Base-by-base conservation (phyloP, 2,888 invertebrate genomes). In the Xestia xanthographa region DNA sequence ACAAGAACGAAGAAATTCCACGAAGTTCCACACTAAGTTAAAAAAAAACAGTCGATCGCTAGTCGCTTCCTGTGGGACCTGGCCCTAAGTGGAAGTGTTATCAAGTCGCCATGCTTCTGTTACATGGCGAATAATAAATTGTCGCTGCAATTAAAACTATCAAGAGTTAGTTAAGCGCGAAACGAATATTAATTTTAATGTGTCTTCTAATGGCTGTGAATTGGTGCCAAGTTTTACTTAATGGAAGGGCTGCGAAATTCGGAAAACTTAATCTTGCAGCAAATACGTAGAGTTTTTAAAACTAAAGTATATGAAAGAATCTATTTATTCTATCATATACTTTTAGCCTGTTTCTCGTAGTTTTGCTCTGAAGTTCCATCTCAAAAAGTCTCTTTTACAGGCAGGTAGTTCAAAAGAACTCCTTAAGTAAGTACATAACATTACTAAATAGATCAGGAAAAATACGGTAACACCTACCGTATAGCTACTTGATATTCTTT, bases 181-280 rank as follows among this genome's bases (percentile, higher is more conserved):
- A 77, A 70, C 60, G 72, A 80, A 75, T 80, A 74, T 84, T 85
- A 85, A 85, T 80, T 83, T 83, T 75, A 82, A 84, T 82, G 70
- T 72, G 50, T 72, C 67, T 66, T 63, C 48, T 85, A 85, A 85
- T 83, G 53, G 63, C n/a, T 69, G 60, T 80, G 62, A 79, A 66
- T 50, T 66, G 71, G 38, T 63, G 73, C 67, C 66, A 79, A 79
- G 53, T 69, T 76, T 67, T 65, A 65, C 34, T 67, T 53, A 66
- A 58, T 22, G 62, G 66, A 66, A 58, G n/a, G 62, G 66, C 22
- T 38, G 14, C 4, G 17, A 41, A 22, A 62, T 66, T 80, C 62
- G n/a, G 58, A 56, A 26, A 45, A 26, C 43, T 67, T 66, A 38
- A 50, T 43, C 58, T 60, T 48, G 20, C 22, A 38, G 17, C 22